phyloP scores from a whole-genome alignment of 2,888 invertebrate genomes.

The Drosophila vallismaia region DNA sequence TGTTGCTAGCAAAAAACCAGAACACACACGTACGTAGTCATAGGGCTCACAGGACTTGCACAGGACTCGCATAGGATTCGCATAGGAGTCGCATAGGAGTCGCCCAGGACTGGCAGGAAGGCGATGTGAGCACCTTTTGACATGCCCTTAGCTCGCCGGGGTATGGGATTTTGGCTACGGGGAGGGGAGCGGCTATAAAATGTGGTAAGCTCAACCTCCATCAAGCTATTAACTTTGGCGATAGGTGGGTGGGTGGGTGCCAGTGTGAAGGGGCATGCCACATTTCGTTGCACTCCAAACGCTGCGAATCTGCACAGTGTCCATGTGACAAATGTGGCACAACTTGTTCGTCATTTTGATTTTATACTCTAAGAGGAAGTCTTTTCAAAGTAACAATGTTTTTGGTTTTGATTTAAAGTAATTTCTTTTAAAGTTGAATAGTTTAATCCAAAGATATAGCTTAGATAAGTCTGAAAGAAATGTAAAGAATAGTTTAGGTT shows the following conservation, averaged over 20 bases:
- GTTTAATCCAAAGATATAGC: no score
- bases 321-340: slow-evolving; percentile 64
- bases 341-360: slow-evolving; percentile 49
- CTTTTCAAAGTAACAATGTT: not conserved
- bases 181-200: slow-evolving; percentile 50
- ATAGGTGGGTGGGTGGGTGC: slow-evolving; percentile 1
- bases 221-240: slow-evolving; percentile 60
- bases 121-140: slow-evolving; percentile 61
- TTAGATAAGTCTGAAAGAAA: no score
- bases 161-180: slow-evolving; percentile 10
- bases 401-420: no score
- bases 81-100: not conserved
- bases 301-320: slow-evolving; percentile 31
- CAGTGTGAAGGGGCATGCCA: slow-evolving; percentile 35
- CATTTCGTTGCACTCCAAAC: slow-evolving; percentile 55
- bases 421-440: no score
- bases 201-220: slow-evolving; percentile 53
- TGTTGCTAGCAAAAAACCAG: slow-evolving; percentile 13
- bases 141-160: slow-evolving; percentile 44
- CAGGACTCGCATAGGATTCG: not conserved
- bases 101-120: not conserved
- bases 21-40: slow-evolving; percentile 10
- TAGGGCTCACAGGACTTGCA: slow-evolving; percentile 32
- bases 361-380: not conserved
- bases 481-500: no score